Evolutionary conservation across 2,888 invertebrate genomes (phyloP).

Genomic region (Morpho achilles): DNA sequence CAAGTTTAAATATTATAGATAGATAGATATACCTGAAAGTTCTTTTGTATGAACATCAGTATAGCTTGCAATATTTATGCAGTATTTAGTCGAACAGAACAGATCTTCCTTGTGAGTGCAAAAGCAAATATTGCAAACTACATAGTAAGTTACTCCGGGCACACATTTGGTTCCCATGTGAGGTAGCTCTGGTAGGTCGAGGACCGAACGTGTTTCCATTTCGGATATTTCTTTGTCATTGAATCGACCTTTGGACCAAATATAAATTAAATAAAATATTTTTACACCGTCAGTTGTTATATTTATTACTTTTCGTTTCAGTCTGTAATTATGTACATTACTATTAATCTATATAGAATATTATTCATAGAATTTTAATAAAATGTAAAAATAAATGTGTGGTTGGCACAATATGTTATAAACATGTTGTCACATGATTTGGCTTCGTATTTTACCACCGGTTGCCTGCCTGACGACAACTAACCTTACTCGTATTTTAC

Average conservation of each 20-base stretch:
- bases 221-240: slow-evolving; percentile 20
- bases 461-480: too few species aligned
- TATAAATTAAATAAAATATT: background rate
- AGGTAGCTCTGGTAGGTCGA: slow-evolving; percentile 33
- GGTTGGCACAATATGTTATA: too few species aligned
- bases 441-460: too few species aligned
- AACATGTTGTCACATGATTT: too few species aligned
- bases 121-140: slow-evolving; percentile 55
- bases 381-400: too few species aligned
- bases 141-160: slow-evolving; percentile 43
- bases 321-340: too few species aligned
- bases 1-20: too few species aligned
- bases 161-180: slow-evolving; percentile 41
- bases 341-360: too few species aligned
- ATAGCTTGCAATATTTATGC: slow-evolving; percentile 43
- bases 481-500: too few species aligned
- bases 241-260: slow-evolving; percentile 10
- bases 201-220: slow-evolving; percentile 27
- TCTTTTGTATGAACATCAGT: slow-evolving; percentile 39
- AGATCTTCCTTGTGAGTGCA: slow-evolving; percentile 45
- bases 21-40: slow-evolving; percentile 51
- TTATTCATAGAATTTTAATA: too few species aligned
- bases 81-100: slow-evolving; percentile 45
- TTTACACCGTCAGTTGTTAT: too few species aligned
- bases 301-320: too few species aligned